Evolutionary conservation across 2,113 vertebrate genomes (phyloP), one percentile per base, ranked within the genome.

Genomic region (Gallinago paraguaiae): DNA sequence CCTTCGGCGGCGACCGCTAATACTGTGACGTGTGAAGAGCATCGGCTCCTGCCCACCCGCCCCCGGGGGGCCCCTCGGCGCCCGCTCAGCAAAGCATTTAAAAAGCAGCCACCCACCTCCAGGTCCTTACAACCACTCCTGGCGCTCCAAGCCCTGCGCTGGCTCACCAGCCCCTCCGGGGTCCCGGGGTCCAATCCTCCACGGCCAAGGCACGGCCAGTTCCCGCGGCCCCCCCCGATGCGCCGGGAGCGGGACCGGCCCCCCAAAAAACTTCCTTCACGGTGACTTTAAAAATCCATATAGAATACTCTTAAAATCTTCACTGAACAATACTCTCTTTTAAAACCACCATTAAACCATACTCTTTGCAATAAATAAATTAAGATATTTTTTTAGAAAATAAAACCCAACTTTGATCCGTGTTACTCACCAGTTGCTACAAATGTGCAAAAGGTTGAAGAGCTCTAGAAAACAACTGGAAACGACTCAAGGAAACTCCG

Each of bases 251-350:
- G 3, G 33, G 64, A 56, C 54, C 0, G 0, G 46, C 41, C 97
- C 92, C 39, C 87, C 48, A 16, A 15, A 78, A 8, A 78, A 9
- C 23, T 13, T 33, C 93, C 56, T 90, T 78, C 43, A 30, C 48
- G 43, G 70, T 0, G 12, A 80, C 81, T 82, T 84, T 61, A 86
- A 97, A 98, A 98, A 97, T 68, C 93, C 96, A 90, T 72, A 83
- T 90, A 97, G 83, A 93, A 97, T 97, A 97, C 97, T 95, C 95
- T 98, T 98, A 71, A 95, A 97, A 97, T 93, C 96, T 92, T 97
- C 93, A 96, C 96, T 86, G 88, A 97, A 95, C 97, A 92, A 94
- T 96, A 95, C 79, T 95, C 82, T 91, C 60, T 88, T 23, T 78
- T 74, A 23, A 96, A 96, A 88, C 76, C 92, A 85, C 46, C 64